These are phyloP conservation scores for Plemyria rubiginata DNA, from an alignment of 2,888 invertebrate genomes.

Conservation along the genomic window DNA sequence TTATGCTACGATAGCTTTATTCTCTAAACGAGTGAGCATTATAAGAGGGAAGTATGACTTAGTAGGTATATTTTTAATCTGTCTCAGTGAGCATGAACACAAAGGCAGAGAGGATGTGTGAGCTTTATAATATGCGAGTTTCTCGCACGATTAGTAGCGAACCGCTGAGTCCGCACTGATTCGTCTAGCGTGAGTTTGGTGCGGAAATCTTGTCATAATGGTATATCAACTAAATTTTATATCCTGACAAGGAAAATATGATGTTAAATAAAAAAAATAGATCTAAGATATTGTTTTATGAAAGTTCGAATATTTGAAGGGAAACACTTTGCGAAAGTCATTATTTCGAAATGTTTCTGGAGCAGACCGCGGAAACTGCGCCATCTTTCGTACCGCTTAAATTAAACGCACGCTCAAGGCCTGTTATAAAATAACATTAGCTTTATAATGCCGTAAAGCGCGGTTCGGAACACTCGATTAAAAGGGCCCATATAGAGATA, in stretches of 20 bases:
- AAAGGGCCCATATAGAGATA: slow-evolving; percentile 65
- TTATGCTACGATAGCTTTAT: slow-evolving; percentile 42
- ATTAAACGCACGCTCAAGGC: slow-evolving; percentile 62
- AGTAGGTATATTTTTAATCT: slow-evolving; percentile 49
- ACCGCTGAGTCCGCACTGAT: slow-evolving; percentile 50
- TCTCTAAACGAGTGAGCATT: slow-evolving; percentile 48
- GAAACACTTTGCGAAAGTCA: slow-evolving; percentile 19
- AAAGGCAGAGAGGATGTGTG: slow-evolving; percentile 43
- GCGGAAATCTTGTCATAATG: slow-evolving; percentile 28
- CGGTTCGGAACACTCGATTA: slow-evolving; percentile 63
- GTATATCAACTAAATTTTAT: slow-evolving; percentile 1
- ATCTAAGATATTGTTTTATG: background rate
- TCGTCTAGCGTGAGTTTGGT: slow-evolving; percentile 42
- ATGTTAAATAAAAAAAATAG: background rate
- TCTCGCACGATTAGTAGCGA: slow-evolving; percentile 54
- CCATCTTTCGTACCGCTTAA: slow-evolving; percentile 51
- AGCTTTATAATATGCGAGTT: slow-evolving; percentile 44
- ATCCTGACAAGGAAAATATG: slow-evolving; percentile 3
- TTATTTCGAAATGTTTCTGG: slow-evolving; percentile 27
- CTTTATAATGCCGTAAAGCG: slow-evolving; percentile 61
- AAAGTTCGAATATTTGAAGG: slow-evolving; percentile 6
- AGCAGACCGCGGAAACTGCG: slow-evolving; percentile 32
- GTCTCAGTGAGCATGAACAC: slow-evolving; percentile 44
- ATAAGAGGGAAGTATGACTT: slow-evolving; percentile 42
- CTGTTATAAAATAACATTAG: slow-evolving; percentile 66